Evolutionary conservation across 2,113 vertebrate species (phyloP).

Genomic region (Ploceus nigricollis): DNA sequence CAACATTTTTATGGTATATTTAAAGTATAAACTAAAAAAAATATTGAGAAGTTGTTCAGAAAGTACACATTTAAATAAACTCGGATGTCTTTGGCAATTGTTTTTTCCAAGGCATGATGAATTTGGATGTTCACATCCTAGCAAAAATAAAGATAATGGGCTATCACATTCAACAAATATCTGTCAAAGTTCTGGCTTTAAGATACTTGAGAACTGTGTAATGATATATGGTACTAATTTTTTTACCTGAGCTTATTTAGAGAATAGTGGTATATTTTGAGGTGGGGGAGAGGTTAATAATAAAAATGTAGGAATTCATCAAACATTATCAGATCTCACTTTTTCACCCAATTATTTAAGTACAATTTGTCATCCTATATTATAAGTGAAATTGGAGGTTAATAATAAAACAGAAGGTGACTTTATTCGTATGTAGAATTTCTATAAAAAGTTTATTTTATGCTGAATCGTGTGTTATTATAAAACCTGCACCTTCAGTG

Average conservation of each 20-base stretch:
- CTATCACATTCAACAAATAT: neutral
- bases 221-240: neutral
- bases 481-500: neutral
- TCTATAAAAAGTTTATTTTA: neutral
- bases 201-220: neutral
- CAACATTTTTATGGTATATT: neutral
- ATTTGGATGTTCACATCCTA: neutral
- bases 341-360: neutral
- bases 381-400: neutral
- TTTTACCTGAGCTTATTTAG: neutral
- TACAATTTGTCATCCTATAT: neutral
- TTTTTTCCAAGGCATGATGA: neutral
- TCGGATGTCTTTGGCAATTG: neutral
- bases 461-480: slow-evolving; percentile 5
- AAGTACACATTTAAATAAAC: neutral
- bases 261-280: neutral
- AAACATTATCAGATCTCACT: neutral
- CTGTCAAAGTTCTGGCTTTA: neutral
- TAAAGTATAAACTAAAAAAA: neutral
- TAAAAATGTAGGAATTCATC: neutral
- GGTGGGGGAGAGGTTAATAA: fast-evolving
- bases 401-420: neutral
- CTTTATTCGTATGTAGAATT: neutral
- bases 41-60: neutral
- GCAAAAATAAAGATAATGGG: neutral